Conservation (phyloP, 1,140 invertebrate genomes). For the Drosophila parabipectinata region DNA sequence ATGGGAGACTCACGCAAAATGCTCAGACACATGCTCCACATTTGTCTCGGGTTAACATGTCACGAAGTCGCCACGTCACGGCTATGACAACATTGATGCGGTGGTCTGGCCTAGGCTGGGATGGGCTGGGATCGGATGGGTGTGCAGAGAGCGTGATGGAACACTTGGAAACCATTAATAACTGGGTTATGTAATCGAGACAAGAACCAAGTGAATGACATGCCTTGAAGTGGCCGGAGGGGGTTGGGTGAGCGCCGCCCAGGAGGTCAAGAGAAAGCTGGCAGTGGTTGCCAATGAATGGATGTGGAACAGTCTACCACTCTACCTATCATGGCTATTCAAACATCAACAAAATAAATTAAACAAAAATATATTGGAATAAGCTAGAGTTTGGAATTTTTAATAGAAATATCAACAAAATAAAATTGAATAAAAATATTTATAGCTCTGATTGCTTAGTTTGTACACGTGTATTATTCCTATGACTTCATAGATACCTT, state of each 20-base stretch:
- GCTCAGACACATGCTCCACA: constrained; percentile 55
- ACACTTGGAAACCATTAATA: constrained; percentile 74
- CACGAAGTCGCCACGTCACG: constrained; percentile 75
- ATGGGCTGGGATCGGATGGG: neutral
- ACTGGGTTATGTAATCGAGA: constrained; percentile 78
- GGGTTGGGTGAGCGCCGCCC: neutral
- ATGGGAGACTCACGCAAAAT: constrained; percentile 22
- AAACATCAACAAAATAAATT: neutral
- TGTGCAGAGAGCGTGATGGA: constrained; percentile 35
- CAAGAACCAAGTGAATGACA: constrained; percentile 35
- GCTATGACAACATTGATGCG: constrained; percentile 39
- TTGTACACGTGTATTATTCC: constrained; percentile 11
- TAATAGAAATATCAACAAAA: neutral
- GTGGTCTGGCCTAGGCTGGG: neutral
- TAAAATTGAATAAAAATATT: neutral
- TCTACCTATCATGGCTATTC: neutral
- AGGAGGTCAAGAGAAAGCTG: constrained; percentile 39
- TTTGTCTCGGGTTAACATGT: constrained; percentile 66
- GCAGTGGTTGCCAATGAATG: constrained; percentile 44
- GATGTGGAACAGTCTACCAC: constrained; percentile 41
- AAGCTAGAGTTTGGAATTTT: neutral
- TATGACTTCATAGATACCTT: constrained; percentile 14
- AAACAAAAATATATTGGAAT: neutral
- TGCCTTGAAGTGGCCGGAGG: neutral
- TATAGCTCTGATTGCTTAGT: neutral